A percentile compares a stretch with the other conserved stretches of the same genome.
Evolutionary conservation across 1,140 invertebrate species (phyloP).

Genomic region (Chrysomallon squamiferum): DNA sequence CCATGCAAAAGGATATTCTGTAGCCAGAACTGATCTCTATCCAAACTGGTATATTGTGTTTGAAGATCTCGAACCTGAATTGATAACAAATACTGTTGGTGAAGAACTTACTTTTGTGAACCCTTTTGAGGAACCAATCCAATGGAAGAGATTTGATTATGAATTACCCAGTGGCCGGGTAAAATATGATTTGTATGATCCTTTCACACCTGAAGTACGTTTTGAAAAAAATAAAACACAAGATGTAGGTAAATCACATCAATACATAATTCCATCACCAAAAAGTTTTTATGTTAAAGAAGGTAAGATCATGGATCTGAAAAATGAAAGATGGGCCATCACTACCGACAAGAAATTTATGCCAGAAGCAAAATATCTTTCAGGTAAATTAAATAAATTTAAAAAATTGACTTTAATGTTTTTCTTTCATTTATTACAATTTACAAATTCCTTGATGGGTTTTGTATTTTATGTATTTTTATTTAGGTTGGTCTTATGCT

Average conservation of each 20-base stretch:
- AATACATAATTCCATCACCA: conserved; percentile 33
- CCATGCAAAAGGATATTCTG: conserved; percentile 42
- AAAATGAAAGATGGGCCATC: conserved; percentile 15
- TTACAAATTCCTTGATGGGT: too few species aligned
- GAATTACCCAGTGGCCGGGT: conserved; percentile 22
- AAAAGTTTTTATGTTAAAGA: conserved; percentile 6
- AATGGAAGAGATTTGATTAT: conserved; percentile 47
- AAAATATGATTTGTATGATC: conserved; percentile 41
- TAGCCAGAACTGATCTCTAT: conserved; percentile 36
- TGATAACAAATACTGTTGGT: conserved; percentile 40
- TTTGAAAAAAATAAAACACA: conserved; percentile 29
- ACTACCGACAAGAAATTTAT: conserved; percentile 1
- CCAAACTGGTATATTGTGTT: conserved; percentile 45
- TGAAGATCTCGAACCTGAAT: conserved; percentile 24
- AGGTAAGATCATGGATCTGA: not conserved
- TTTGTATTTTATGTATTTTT: too few species aligned
- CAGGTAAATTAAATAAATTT: conserved; percentile 2
- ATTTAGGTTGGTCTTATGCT: too few species aligned
- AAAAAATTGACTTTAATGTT: too few species aligned
- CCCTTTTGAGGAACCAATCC: conserved; percentile 30
- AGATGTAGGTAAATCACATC: conserved; percentile 15
- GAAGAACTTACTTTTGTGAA: conserved; percentile 45
- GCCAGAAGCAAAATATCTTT: conserved; percentile 10
- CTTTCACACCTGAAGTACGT: conserved; percentile 39
- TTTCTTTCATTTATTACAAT: too few species aligned